These are phyloP conservation scores for Artemia franciscana DNA, from an alignment of 1,140 invertebrate species.

Conservation along the genomic window DNA sequence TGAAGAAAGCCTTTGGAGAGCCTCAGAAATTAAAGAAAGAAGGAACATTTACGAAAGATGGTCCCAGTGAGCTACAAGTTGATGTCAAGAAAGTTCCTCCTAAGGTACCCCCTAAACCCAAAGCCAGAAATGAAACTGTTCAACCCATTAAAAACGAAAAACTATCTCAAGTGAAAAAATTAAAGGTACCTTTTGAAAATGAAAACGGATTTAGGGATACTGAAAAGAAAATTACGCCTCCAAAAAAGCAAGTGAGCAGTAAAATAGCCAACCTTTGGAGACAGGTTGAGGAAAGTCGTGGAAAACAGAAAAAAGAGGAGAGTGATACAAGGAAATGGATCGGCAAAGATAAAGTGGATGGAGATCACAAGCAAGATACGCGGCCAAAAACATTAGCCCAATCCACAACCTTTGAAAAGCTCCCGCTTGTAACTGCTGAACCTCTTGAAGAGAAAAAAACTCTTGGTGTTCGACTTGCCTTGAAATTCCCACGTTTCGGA, in stretches of 20 bases:
- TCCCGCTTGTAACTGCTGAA: not conserved
- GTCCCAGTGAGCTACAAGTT: constrained; percentile 19
- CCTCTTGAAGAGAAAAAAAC: not conserved
- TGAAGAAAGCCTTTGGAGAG: not conserved
- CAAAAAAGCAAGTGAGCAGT: constrained; percentile 46
- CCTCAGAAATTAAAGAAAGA: constrained; percentile 36
- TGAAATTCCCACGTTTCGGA: not conserved
- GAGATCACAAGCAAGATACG: no score
- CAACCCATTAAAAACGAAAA: constrained; percentile 11
- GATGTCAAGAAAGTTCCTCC: constrained; percentile 7
- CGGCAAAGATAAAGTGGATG: not conserved
- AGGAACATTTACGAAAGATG: constrained; percentile 68
- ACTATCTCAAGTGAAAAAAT: constrained; percentile 5
- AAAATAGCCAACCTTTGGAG: constrained; percentile 76
- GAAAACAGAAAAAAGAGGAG: constrained; percentile 22
- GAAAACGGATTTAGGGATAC: constrained; percentile 22
- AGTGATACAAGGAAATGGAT: constrained; percentile 26
- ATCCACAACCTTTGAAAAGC: not conserved
- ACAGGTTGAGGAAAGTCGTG: constrained; percentile 47
- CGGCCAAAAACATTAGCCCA: not conserved
- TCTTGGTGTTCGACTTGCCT: not conserved
- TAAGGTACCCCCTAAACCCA: constrained; percentile 12
- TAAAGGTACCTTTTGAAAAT: constrained; percentile 8
- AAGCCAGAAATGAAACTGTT: no score
- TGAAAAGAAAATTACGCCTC: constrained; percentile 11